Conservation (phyloP, 2,797 vertebrate genomes). For the Serranus cabrilla region DNA sequence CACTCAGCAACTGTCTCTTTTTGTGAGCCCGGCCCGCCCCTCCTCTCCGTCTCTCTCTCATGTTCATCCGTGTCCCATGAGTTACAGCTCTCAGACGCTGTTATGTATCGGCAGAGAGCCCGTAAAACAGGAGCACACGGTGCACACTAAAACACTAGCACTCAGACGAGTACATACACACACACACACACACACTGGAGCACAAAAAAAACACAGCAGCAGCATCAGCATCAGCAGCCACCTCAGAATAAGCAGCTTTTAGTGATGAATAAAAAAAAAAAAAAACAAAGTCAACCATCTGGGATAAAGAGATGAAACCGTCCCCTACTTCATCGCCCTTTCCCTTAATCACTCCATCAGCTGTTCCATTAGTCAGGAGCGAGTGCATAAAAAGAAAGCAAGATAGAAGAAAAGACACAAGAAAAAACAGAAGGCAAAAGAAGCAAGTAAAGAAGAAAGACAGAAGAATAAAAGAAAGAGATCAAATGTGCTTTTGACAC, state of each 20-base stretch:
- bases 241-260: conserved; percentile 69
- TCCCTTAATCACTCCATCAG: conserved; percentile 53
- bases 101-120: conserved; percentile 52
- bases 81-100: conserved; percentile 64
- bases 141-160: conserved; percentile 36
- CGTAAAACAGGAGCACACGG: conserved; percentile 54
- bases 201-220: conserved; percentile 15
- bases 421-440: background rate
- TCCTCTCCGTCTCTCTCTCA: conserved; percentile 44
- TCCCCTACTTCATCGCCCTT: conserved; percentile 27
- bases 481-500: conserved; percentile 20
- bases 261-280: conserved; percentile 50
- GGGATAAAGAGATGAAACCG: conserved; percentile 56
- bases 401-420: background rate
- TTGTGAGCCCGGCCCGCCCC: conserved; percentile 20
- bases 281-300: conserved; percentile 62
- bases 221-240: conserved; percentile 42
- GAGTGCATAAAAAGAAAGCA: background rate
- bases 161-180: conserved; percentile 29
- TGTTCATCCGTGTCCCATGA: conserved; percentile 64
- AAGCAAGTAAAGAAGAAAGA: background rate
- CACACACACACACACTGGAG: background rate
- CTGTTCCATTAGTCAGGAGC: conserved; percentile 38
- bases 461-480: background rate
- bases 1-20: conserved; percentile 52